A percentile compares a stretch with the other conserved stretches of the same genome.
These are phyloP conservation scores for Shargacucullia verbasci DNA, from an alignment of 2,888 invertebrate genomes.

Conservation along the genomic window DNA sequence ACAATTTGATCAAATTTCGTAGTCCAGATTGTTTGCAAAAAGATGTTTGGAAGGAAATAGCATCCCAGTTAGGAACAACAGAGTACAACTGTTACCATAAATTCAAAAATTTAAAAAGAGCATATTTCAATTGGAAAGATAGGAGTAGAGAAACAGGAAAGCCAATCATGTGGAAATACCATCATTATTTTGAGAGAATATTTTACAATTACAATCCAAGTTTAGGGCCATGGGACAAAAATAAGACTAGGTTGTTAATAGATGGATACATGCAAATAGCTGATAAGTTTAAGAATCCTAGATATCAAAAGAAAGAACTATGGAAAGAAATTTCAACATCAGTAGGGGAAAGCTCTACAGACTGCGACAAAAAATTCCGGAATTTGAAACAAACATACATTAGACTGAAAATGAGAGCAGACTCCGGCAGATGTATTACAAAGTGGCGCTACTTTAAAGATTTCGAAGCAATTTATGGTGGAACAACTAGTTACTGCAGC, in stretches of 20 bases:
- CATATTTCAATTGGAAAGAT: conserved; percentile 78
- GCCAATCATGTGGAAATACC: conserved; percentile 80
- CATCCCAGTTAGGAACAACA: conserved; percentile 73
- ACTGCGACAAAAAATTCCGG: conserved; percentile 83
- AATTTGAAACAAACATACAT: conserved; percentile 83
- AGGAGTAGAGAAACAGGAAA: conserved; percentile 74
- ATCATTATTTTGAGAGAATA: conserved; percentile 81
- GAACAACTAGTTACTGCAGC: conserved; percentile 23
- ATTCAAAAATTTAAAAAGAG: conserved; percentile 81
- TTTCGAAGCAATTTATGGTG: conserved; percentile 76
- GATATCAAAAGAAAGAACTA: conserved; percentile 80
- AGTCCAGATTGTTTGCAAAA: conserved; percentile 75
- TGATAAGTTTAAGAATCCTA: conserved; percentile 79
- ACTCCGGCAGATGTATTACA: conserved; percentile 68
- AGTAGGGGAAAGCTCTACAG: conserved; percentile 72
- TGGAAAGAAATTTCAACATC: conserved; percentile 77
- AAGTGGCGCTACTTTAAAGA: conserved; percentile 83
- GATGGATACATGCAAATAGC: conserved; percentile 76
- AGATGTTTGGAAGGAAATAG: conserved; percentile 84
- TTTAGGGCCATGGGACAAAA: conserved; percentile 74
- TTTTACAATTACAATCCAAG: conserved; percentile 77
- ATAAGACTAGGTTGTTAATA: conserved; percentile 74
- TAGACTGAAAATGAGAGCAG: conserved; percentile 73
- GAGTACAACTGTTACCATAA: conserved; percentile 84
- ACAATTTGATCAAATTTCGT: conserved; percentile 75